A percentile compares a stretch with the other conserved stretches of the same genome.
phyloP scores from a whole-genome alignment of 2,888 invertebrate species.

The Apeira syringaria region DNA sequence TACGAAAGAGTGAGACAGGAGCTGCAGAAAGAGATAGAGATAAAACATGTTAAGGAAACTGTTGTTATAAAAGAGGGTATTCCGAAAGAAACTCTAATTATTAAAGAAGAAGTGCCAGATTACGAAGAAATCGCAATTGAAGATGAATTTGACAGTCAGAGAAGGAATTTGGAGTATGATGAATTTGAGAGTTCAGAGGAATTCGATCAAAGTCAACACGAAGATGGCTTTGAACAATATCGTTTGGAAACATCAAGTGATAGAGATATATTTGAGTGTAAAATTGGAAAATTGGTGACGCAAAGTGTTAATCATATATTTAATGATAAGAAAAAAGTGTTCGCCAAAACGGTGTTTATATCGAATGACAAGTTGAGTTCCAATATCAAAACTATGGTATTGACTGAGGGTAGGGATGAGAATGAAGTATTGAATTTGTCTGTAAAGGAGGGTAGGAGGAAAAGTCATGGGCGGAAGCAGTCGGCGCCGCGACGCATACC shows the following conservation, averaged over 20 bases:
- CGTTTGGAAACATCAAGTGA: constrained; percentile 7
- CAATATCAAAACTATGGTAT: constrained; percentile 43
- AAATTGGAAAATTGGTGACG: constrained; percentile 69
- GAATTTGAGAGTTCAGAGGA: constrained; percentile 3
- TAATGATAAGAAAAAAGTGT: constrained; percentile 62
- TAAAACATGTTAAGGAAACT: constrained; percentile 5
- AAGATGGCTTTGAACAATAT: neutral
- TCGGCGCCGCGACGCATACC: constrained; percentile 69
- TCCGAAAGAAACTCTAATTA: constrained; percentile 7
- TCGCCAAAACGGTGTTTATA: constrained; percentile 71
- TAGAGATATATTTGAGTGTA: constrained; percentile 58
- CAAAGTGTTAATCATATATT: constrained; percentile 73
- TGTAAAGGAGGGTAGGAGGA: constrained; percentile 61
- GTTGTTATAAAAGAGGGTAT: constrained; percentile 1
- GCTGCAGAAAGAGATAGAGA: constrained; percentile 17
- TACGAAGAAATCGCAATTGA: constrained; percentile 9
- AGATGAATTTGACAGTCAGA: constrained; percentile 9
- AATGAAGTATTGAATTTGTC: constrained; percentile 63
- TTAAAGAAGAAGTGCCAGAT: constrained; percentile 15
- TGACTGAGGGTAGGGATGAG: constrained; percentile 28
- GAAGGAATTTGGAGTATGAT: neutral
- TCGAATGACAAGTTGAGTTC: constrained; percentile 46
- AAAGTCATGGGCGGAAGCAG: constrained; percentile 71
- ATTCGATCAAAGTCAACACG: neutral
- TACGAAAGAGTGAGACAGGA: constrained; percentile 32